Base-by-base conservation (phyloP, 2,888 invertebrate species). In the Lymantria monacha region DNA sequence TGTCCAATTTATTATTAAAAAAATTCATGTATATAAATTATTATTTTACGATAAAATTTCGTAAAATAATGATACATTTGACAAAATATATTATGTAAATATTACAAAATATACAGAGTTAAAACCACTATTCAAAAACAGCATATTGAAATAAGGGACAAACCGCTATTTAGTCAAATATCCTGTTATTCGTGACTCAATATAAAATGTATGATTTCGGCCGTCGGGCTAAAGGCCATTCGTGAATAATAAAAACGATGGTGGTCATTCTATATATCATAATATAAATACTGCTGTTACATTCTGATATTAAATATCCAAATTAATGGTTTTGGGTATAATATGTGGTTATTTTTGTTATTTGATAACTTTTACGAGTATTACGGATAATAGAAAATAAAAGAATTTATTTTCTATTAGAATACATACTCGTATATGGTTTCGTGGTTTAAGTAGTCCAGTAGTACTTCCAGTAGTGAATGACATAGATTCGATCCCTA, bases 151-250 rank as follows among this genome's bases (percentile, higher is more conserved):
- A 14, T 41, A 14, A 41, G 14, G 15, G 12, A 30, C n/a, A 42
- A 47, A 46, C 51, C 22, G 33, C 48, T 53, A 53, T 60, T 60
- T 53, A 50, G 45, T 30, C 49, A 55, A 54, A 53, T 53, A 55
- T 53, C 42, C 41, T 55, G 51, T 42, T 51, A 53, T 56, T 46
- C 51, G 58, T 51, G 15, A 1, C 38, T 47, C 8, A 42, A 63
- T 61, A 49, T 51, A 61, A 56, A 63, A 61, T 63, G 55, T 58
- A 63, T 58, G 61, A 58, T 44, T 7, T 42, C n/a, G 44, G 46
- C 43, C 51, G 7, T 47, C 9, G 44, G 44, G 33, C 41, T 45
- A 51, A 50, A 56, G 56, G 53, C 55, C 55, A 48, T 55, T 42
- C 47, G 44, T 64, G 49, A 63, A 61, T 63, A 63, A 55, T 63